Conservation (phyloP, 1,140 invertebrate genomes). For the Microplitis demolitor region DNA sequence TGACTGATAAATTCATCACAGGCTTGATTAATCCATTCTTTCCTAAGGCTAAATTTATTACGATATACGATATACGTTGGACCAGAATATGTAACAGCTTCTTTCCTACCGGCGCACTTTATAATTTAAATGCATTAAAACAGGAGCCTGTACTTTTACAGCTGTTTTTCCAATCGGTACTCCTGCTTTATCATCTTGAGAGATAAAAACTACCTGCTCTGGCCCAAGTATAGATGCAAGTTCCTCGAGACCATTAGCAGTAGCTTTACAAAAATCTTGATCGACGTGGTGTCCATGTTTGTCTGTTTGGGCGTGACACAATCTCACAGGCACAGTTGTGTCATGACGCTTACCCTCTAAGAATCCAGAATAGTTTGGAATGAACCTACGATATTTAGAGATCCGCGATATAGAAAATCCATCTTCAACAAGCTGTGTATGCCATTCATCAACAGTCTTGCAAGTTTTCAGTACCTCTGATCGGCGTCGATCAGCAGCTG, state of each 20-base stretch:
- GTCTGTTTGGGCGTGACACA: constrained; percentile 16
- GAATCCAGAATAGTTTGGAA: constrained; percentile 9
- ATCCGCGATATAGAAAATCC: constrained; percentile 24
- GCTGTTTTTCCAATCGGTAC: constrained; percentile 34
- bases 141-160: constrained; percentile 35
- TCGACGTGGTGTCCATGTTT: constrained; percentile 6
- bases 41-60: constrained; percentile 35
- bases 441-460: constrained; percentile 31
- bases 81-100: constrained; percentile 47
- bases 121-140: constrained; percentile 55
- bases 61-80: constrained; percentile 55
- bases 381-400: constrained; percentile 24
- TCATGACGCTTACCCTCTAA: constrained; percentile 20
- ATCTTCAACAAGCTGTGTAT: constrained; percentile 10
- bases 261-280: constrained; percentile 9
- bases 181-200: constrained; percentile 40
- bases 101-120: constrained; percentile 36
- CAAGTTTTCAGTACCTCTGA: constrained; percentile 29
- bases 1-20: constrained; percentile 48
- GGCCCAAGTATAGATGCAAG: constrained; percentile 37
- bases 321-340: constrained; percentile 22
- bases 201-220: constrained; percentile 35
- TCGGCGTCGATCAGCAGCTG: constrained; percentile 32
- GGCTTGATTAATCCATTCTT: constrained; percentile 44
- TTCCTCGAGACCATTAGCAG: constrained; percentile 17